Base-by-base conservation (phyloP, 2,113 vertebrate genomes). In the Chunga burmeisteri region DNA sequence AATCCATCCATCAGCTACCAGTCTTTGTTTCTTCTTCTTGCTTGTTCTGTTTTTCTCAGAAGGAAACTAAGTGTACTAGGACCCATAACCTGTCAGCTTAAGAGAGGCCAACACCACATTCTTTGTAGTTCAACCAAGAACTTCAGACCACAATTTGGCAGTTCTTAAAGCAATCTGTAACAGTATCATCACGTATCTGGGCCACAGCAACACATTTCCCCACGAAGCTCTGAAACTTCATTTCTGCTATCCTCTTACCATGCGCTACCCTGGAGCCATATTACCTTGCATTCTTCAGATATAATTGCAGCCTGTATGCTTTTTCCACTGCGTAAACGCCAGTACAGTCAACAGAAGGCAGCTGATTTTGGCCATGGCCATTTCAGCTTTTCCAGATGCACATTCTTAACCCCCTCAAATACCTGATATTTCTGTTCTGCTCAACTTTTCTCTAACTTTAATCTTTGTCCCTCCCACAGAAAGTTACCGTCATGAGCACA, bases 341-440 rank as follows among this genome's bases (percentile, higher is more conserved):
- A 90, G 59, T 30, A 47, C 42, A 74, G 86, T 66, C 89, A 87
- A 87, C 86, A 91, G 71, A 77, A 86, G 81, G 74, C 74, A 96
- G 91, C 74, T 96, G 91, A 93, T 92, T 94, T 96, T 92, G 83
- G 81, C 84, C 81, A 63, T 17, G 7, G 71, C 62, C 63, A 77
- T 88, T 93, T 90, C 85, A 84, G 74, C 74, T 96, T 95, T 90
- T 93, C 74, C 87, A 94, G 79, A 85, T 74, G 68, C 67, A 62
- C 81, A 62, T 85, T 81, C 70, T 90, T 91, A 95, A 89, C 42
- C 18, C 42, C 16, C 18, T 85, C 46, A 88, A 85, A 67, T 62
- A 71, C n/a, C 63, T 46, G 53, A 7, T 90, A 73, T 50, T 90
- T 96, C 62, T 89, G 44, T 89, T 89, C 93, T 66, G 46, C 67